Evolutionary conservation across 2,113 vertebrate genomes (phyloP).

Genomic region (Mustela nigripes): DNA sequence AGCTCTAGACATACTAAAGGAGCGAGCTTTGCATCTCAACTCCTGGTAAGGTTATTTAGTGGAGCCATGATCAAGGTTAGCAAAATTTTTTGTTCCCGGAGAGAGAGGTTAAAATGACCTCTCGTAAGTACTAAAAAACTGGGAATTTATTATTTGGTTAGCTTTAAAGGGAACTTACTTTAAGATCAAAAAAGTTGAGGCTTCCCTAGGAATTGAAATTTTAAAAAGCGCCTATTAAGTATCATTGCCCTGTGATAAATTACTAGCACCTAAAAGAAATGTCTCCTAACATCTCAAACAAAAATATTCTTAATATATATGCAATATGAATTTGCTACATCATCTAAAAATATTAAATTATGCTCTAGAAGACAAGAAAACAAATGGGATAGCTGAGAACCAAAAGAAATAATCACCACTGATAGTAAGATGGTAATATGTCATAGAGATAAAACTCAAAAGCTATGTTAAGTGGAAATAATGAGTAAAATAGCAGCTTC

Average conservation of each 20-base stretch:
- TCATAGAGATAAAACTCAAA: background rate
- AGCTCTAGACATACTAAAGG: background rate
- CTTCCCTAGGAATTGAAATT: background rate
- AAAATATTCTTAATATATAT: background rate
- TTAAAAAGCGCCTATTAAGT: background rate
- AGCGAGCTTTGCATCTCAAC: background rate
- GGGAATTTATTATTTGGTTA: background rate
- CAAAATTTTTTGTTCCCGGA: background rate
- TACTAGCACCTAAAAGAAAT: background rate
- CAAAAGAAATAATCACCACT: background rate
- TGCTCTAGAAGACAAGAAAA: background rate
- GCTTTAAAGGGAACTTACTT: background rate
- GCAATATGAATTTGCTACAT: background rate
- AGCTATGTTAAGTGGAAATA: background rate
- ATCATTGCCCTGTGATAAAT: background rate
- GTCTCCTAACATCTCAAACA: background rate
- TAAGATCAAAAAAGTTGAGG: background rate
- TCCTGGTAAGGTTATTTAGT: background rate
- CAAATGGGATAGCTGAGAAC: background rate
- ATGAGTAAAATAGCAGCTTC: background rate
- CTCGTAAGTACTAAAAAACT: background rate
- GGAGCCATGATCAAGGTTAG: background rate
- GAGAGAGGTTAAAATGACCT: background rate
- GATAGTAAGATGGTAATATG: background rate
- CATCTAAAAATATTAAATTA: background rate